These are phyloP conservation scores for Crocodylus rhombifer DNA, from an alignment of 2,797 vertebrate species.

Conservation along the genomic window DNA sequence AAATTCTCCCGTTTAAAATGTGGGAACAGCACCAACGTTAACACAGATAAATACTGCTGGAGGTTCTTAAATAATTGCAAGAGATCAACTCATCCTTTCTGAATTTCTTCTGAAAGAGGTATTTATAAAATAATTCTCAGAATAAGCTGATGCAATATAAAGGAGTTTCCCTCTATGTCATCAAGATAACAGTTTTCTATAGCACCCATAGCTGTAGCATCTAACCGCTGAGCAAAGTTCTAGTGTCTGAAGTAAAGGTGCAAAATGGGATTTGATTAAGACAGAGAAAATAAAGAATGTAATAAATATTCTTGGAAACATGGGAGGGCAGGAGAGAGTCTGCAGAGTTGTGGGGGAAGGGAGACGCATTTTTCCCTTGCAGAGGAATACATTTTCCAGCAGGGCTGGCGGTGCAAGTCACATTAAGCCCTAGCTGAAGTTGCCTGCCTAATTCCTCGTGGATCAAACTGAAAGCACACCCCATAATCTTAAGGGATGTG, in stretches of 20 bases:
- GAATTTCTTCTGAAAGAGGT: background rate
- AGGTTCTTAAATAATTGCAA: background rate
- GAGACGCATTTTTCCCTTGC: slow-evolving; percentile 52
- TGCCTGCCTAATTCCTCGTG: slow-evolving; percentile 68
- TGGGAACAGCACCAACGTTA: background rate
- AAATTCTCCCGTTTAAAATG: background rate
- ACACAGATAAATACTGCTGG: background rate
- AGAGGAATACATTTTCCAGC: slow-evolving; percentile 58
- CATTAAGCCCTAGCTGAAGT: slow-evolving; percentile 68
- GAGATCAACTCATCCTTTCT: background rate
- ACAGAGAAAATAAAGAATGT: slow-evolving; percentile 44
- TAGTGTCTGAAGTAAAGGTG: slow-evolving; percentile 5
- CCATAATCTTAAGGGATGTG: slow-evolving; percentile 74
- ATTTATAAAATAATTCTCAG: background rate
- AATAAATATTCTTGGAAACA: slow-evolving; percentile 30
- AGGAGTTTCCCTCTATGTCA: background rate
- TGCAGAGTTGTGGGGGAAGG: slow-evolving; percentile 22
- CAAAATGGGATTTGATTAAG: slow-evolving; percentile 43
- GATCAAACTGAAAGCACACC: slow-evolving; percentile 68
- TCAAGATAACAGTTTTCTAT: background rate
- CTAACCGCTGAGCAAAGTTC: background rate
- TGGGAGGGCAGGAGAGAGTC: background rate
- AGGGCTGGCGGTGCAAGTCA: slow-evolving; percentile 62
- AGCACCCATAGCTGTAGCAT: slow-evolving; percentile 2
- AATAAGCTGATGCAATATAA: background rate